Percentiles rank a stretch among this genome's conserved stretches.
These are phyloP conservation scores for Psittacula derbiana DNA, from an alignment of 2,797 vertebrate species.

Conservation along the genomic window DNA sequence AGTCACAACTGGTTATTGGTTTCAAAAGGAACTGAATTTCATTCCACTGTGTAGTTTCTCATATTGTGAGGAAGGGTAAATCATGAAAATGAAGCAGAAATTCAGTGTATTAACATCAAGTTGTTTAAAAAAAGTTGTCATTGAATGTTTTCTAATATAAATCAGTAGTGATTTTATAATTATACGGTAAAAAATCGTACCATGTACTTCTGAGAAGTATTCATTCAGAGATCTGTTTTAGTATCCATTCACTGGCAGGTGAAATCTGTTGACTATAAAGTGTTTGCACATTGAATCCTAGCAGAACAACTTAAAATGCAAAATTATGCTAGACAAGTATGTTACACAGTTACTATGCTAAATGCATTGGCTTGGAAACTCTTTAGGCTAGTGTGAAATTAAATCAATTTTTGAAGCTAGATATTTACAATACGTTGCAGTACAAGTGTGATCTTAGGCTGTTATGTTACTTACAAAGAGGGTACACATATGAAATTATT, in stretches of 20 bases:
- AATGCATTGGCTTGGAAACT: neutral
- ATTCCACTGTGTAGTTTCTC: neutral
- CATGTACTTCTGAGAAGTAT: conserved; percentile 12
- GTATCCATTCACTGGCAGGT: neutral
- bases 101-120: neutral
- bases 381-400: neutral
- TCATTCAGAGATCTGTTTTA: neutral
- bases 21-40: neutral
- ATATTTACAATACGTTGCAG: neutral
- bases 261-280: conserved; percentile 14
- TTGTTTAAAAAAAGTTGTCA: neutral
- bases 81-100: neutral
- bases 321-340: neutral
- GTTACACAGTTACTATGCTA: neutral
- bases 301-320: neutral
- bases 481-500: neutral
- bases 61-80: neutral
- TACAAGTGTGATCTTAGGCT: neutral
- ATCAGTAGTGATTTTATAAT: conserved; percentile 1
- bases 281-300: neutral
- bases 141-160: neutral
- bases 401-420: neutral
- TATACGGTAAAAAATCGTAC: neutral
- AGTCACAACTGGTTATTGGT: neutral
- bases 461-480: neutral